Percentiles rank a stretch among this genome's conserved stretches.
phyloP scores from a whole-genome alignment of 2,113 vertebrate genomes.

The Odobenus rosmarus region DNA sequence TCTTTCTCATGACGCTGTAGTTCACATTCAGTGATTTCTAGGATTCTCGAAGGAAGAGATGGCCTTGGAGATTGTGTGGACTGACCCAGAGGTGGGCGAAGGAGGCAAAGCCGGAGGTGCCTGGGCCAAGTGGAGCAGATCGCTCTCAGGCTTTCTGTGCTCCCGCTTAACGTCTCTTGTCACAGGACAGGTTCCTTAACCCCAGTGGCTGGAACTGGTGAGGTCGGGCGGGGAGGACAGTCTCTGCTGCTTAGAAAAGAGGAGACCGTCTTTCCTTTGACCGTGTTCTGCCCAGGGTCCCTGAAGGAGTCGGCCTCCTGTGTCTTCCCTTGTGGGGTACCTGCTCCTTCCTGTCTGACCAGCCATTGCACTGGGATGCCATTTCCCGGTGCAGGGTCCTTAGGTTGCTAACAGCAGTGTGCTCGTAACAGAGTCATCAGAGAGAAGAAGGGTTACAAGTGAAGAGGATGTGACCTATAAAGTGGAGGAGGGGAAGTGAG shows the following conservation, averaged over 20 bases:
- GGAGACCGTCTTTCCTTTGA: not conserved
- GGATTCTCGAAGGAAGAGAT: not conserved
- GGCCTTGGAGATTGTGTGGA: not conserved
- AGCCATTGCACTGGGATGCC: not conserved
- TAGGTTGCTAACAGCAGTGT: not conserved
- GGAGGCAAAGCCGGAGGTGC: not conserved
- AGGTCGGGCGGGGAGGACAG: not conserved
- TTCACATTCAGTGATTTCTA: not conserved
- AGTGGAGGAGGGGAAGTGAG: not conserved
- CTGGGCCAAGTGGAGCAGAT: not conserved
- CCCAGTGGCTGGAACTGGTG: not conserved
- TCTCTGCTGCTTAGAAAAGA: not conserved
- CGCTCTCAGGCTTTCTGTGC: not conserved
- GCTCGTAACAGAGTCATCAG: no score
- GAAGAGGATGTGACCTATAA: not conserved
- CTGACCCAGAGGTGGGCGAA: no score
- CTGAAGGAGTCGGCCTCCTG: not conserved
- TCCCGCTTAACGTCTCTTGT: fast-evolving
- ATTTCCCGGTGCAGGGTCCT: not conserved
- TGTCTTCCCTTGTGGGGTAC: not conserved
- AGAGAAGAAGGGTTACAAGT: not conserved
- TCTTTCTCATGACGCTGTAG: no score
- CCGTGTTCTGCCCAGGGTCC: not conserved
- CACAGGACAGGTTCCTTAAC: not conserved
- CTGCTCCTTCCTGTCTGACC: not conserved